Percentiles rank a stretch among this genome's conserved stretches.
Evolutionary conservation across 2,888 invertebrate species (phyloP).

Genomic region (Teleogryllus oceanicus): DNA sequence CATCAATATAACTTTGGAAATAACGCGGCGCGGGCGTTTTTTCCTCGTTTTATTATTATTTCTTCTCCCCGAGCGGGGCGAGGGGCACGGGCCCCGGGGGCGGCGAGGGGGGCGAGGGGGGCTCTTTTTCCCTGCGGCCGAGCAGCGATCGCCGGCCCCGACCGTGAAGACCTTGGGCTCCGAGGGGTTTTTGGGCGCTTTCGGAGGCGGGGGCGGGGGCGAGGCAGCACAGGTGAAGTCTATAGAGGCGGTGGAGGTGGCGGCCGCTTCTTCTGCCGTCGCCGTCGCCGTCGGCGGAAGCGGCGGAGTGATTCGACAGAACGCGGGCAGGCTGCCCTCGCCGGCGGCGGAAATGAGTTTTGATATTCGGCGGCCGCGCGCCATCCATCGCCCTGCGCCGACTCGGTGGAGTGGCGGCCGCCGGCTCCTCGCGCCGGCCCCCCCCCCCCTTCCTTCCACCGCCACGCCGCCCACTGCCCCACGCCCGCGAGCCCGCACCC

Average conservation of each 20-base stretch:
- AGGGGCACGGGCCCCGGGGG: neutral
- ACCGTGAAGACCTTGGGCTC: neutral
- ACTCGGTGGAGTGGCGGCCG: no score
- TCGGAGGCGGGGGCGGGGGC: neutral
- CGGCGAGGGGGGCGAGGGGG: no score
- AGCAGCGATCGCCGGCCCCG: neutral
- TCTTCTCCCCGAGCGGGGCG: neutral
- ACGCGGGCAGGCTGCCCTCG: neutral
- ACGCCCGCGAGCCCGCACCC: neutral
- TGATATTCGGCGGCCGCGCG: slow-evolving; percentile 7
- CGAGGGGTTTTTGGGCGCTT: neutral
- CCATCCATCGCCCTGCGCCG: no score
- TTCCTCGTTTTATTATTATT: slow-evolving; percentile 19
- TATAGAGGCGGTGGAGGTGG: no score
- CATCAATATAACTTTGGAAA: slow-evolving; percentile 32
- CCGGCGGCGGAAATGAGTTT: slow-evolving; percentile 7
- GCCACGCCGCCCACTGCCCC: neutral
- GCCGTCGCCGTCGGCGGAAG: neutral
- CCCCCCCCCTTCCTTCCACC: no score
- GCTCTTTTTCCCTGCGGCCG: neutral
- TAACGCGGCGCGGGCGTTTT: slow-evolving; percentile 24
- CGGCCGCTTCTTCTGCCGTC: neutral
- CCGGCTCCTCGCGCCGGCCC: neutral
- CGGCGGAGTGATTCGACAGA: slow-evolving; percentile 18
- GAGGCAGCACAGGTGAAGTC: no score